Base-by-base conservation (phyloP, 2,797 vertebrate species). In the Gallinago solitaria region DNA sequence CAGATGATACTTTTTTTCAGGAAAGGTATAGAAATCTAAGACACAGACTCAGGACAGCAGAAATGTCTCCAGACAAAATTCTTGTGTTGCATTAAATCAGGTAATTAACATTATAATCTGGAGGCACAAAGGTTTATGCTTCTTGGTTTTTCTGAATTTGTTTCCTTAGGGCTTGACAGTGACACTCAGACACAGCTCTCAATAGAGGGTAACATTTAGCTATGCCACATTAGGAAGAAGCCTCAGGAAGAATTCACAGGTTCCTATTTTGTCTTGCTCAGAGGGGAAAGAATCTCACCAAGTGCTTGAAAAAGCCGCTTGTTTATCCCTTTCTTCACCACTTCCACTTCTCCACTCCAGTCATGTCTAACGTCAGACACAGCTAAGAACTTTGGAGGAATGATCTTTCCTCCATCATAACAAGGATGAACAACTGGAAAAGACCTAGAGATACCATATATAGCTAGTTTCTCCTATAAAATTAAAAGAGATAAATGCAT, bases 51-150 rank as follows among this genome's bases (percentile, higher is more conserved):
- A 70, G 16, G 33, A 53, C 35, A 87, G 33, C n/a, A 87, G 13
- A 88, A 77, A 23, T 54, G 39, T 78, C 53, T 89, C 39, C 65
- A 64, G 53, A 64, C 56, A 9, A 93, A 96, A 94, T 92, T 87
- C 47, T 54, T 73, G 24, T 28, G 4, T 68, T 85, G 61, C 60
- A 75, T 89, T 92, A 89, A 91, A 91, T 85, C 61, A 85, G 60
- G 21, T 50, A 91, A 96, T 96, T 92, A 94, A 83, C 59, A 53
- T 65, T 77, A 83, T 35, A 89, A 53, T 86, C 57, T 67, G 48
- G 41, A 81, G 43, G 30, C 53, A 85, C 54, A 68, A 89, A 87
- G 57, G 82, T 71, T 1, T 0, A 77, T 25, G 54, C 10, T 84
- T 77, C 43, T 82, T 91, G 48, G 1, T 28, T 92, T 93, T 90